Base-by-base conservation (phyloP, 2,797 vertebrate genomes). In the Malurus leucopterus region DNA sequence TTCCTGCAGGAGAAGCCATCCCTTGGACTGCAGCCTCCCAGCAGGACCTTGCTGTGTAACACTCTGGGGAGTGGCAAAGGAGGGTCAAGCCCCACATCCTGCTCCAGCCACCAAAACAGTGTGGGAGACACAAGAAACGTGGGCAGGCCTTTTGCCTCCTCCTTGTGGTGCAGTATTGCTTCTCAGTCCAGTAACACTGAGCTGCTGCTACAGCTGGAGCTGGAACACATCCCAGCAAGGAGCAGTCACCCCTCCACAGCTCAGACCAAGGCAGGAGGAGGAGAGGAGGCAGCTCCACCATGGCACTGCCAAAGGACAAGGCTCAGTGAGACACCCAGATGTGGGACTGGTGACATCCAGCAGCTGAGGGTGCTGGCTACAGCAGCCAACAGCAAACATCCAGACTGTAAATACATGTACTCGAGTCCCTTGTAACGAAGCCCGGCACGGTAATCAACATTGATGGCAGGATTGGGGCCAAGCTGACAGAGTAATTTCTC, bases 61-160 rank as follows among this genome's bases (percentile, higher is more conserved):
- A 24, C 36, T 26, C 0, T 0, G 22, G 26, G n/a, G 51, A 32
- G 55, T 0, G 0, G 47, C 2, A 2, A 59, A 84, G 55, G 40
- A 78, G 36, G 23, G 40, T 79, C 3, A 6, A 90, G 26, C 17
- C 30, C 41, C 36, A 59, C 47, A 17, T 59, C 64, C 32, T 27
- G 64, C 53, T 82, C 64, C 18, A 58, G 47, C 34, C 68, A 84
- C 68, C 30, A 41, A 59, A 84, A 73, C 13, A 40, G 49, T 8
- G 20, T 63, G 23, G 46, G 57, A 75, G 68, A 69, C 36, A 53
- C 0, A 0, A 22, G 26, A 61, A 76, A 55, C 44, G 65, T 2
- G 51, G 59, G 23, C 5, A 41, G 40, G 44, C 0, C 1, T 69
- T 78, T 18, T 54, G 50, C 30, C 27, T 70, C 69, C 67, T 83